A percentile compares a stretch with the other conserved stretches of the same genome.
These are phyloP conservation scores for Pocillopora grandis DNA, from an alignment of 92 coral and sea anemone genomes.

Conservation along the genomic window DNA sequence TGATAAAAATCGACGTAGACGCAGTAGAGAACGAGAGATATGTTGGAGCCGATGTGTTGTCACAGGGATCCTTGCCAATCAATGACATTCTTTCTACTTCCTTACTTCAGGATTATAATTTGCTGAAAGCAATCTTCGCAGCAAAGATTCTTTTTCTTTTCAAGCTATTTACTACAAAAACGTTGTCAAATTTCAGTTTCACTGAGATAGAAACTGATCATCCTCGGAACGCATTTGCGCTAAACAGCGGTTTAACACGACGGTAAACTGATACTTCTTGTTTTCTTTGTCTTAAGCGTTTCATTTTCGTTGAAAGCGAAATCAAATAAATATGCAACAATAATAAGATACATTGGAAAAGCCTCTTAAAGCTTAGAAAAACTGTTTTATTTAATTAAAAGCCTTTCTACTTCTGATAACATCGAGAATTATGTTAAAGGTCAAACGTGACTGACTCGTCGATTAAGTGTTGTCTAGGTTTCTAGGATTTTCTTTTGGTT, in stretches of 20 bases:
- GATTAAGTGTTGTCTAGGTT: too few species aligned
- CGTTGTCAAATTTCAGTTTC: too few species aligned
- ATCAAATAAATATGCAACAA: background rate
- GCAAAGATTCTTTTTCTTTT: too few species aligned
- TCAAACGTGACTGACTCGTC: too few species aligned
- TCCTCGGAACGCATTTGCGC: too few species aligned
- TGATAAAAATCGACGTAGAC: conserved; percentile 40
- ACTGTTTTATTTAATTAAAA: background rate
- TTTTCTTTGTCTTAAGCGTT: background rate
- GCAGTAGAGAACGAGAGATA: conserved; percentile 79
- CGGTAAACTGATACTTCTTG: too few species aligned
- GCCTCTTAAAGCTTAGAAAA: background rate
- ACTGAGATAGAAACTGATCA: too few species aligned
- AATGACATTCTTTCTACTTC: conserved; percentile 31
- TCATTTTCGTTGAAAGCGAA: background rate
- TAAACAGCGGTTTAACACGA: too few species aligned
- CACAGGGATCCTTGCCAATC: conserved; percentile 55
- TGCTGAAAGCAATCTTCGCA: background rate
- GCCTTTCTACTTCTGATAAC: background rate
- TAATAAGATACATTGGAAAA: background rate
- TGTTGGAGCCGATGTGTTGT: conserved; percentile 61
- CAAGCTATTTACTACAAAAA: too few species aligned
- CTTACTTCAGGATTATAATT: background rate
- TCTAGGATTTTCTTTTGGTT: too few species aligned
- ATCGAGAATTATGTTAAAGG: too few species aligned